Evolutionary conservation across 2,797 vertebrate genomes (phyloP).

Genomic region (Craterocephalus amniculus): DNA sequence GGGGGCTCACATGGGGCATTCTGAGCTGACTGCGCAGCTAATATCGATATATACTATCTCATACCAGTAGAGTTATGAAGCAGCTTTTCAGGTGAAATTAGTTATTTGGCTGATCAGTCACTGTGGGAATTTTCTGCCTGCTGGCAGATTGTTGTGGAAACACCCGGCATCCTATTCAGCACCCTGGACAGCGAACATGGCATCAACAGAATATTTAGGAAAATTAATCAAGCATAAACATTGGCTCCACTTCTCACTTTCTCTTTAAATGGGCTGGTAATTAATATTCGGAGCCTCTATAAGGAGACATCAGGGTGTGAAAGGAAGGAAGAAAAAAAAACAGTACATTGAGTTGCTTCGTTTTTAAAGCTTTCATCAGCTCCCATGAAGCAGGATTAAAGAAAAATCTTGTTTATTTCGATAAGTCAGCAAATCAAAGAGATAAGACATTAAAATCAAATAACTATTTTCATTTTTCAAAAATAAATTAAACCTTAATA

Average conservation of each 20-base stretch:
- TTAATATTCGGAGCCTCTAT: too few species aligned
- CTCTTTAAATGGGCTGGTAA: not conserved
- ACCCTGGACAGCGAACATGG: constrained; percentile 48
- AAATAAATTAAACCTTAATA: too few species aligned
- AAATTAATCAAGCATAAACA: not conserved
- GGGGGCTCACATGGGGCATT: not conserved
- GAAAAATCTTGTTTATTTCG: too few species aligned
- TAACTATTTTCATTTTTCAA: too few species aligned
- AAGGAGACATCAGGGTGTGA: not conserved
- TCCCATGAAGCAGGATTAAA: too few species aligned
- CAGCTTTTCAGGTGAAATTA: not conserved
- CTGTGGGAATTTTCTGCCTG: not conserved
- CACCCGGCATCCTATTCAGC: constrained; percentile 35
- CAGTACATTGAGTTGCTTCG: too few species aligned
- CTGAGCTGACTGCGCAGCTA: not conserved
- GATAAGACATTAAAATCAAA: too few species aligned
- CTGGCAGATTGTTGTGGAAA: not conserved
- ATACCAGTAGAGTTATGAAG: not conserved
- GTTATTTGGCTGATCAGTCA: not conserved
- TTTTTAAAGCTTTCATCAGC: too few species aligned
- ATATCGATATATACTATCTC: not conserved
- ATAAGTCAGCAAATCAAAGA: too few species aligned
- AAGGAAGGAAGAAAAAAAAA: too few species aligned
- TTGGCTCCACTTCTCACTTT: too few species aligned
- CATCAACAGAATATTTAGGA: not conserved